Conservation (phyloP, 2,113 vertebrate genomes). For the Petaurus breviceps region DNA sequence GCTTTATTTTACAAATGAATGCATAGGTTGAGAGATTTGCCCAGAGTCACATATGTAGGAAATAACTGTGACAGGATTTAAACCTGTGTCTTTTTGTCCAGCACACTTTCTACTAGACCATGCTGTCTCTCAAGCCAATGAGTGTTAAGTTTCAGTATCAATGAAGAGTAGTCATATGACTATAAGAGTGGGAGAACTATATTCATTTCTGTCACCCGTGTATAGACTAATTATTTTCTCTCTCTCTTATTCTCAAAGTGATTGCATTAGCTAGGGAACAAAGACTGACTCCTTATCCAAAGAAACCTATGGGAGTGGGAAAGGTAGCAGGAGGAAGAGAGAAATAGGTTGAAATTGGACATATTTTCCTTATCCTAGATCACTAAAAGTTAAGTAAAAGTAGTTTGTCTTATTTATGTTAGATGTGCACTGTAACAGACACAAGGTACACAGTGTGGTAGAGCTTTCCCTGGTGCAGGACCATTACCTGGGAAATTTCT, state of each 20-base stretch:
- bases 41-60: not conserved
- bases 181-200: not conserved
- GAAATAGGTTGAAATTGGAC: not conserved
- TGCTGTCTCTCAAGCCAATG: not conserved
- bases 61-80: not conserved
- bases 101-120: not conserved
- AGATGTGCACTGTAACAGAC: conserved; percentile 51
- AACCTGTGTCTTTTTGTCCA: not conserved
- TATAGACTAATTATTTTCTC: not conserved
- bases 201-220: not conserved
- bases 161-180: conserved; percentile 12
- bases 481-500: conserved; percentile 63
- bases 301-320: conserved; percentile 31
- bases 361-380: conserved; percentile 54
- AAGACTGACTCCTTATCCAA: not conserved
- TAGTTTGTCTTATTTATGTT: conserved; percentile 57
- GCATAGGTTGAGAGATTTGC: not conserved
- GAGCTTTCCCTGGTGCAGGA: conserved; percentile 44
- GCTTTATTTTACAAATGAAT: not conserved
- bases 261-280: not conserved
- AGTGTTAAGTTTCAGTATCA: not conserved
- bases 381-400: conserved; percentile 53
- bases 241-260: not conserved
- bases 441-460: conserved; percentile 53
- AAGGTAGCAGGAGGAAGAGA: conserved; percentile 26